Evolutionary conservation across 2,888 invertebrate species (phyloP), one percentile per base, ranked within the genome.

Genomic region (Osmoderma eremita): DNA sequence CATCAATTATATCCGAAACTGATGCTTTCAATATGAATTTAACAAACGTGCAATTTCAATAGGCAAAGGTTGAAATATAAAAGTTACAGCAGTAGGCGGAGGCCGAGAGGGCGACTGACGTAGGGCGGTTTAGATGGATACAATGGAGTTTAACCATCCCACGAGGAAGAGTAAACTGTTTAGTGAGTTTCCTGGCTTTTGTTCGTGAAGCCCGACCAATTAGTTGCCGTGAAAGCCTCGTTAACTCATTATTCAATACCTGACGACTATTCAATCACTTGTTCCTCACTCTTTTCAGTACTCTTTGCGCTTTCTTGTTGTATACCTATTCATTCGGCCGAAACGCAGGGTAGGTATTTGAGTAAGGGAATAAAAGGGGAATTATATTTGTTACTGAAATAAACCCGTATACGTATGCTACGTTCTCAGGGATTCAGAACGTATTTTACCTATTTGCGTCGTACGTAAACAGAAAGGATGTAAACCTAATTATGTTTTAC

Each of bases 151-250:
- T 67, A 54, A 54, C 63, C 67, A 67, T 67, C 67, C 67, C 67
- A 63, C 62, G 67, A 63, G 54, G 67, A 67, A 67, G 68, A 68
- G 65, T 68, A 68, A 75, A 76, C 75, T 77, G 78, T 78, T 77
- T 76, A 75, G 75, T 70, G 74, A 75, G 76, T 75, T 76, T 75
- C 76, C 65, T 69, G 74, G 75, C 75, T 73, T 75, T 76, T 76
- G 76, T 75, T 76, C 75, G 72, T 69, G 67, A 72, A 74, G 73
- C 75, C 74, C 77, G 74, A 78, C 75, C 78, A 76, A 77, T 78
- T 78, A 77, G 77, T 74, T 73, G 72, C 68, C 71, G 72, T 78
- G 77, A 78, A 77, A 77, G 76, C 73, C 76, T 77, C 76, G 76
- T 76, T 77, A 75, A 71, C 75, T 76, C 73, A 76, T 76, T 76